Evolutionary conservation across 2,797 vertebrate genomes (phyloP).

Genomic region (Mionectes olivaceus): DNA sequence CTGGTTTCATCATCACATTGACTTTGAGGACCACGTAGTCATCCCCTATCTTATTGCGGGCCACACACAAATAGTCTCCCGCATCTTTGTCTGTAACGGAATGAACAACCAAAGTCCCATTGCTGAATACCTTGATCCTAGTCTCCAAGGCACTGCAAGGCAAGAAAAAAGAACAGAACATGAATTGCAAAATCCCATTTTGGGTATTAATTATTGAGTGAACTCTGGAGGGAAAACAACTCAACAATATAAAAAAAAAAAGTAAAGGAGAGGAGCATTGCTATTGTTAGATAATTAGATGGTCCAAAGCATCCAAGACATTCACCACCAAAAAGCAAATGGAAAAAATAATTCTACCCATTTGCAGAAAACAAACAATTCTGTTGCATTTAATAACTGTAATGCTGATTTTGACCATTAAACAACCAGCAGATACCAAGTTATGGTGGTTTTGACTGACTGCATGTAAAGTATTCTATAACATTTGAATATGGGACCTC

Average conservation of each 20-base stretch:
- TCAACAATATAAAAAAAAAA: neutral
- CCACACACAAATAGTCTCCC: slow-evolving; percentile 91
- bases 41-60: slow-evolving; percentile 90
- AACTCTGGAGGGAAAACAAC: neutral
- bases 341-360: neutral
- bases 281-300: neutral
- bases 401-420: neutral
- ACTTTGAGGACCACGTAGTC: slow-evolving; percentile 86
- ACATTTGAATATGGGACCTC: neutral
- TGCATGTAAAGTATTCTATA: neutral
- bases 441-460: neutral
- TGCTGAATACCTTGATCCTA: slow-evolving; percentile 86
- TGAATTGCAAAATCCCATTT: neutral
- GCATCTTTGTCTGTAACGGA: slow-evolving; percentile 87
- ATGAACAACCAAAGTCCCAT: slow-evolving; percentile 85
- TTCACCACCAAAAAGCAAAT: neutral
- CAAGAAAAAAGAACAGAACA: neutral
- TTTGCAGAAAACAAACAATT: neutral
- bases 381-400: neutral
- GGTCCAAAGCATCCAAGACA: neutral
- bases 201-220: neutral
- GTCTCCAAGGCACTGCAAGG: slow-evolving; percentile 81
- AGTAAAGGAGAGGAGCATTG: accelerated
- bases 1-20: slow-evolving; percentile 86
- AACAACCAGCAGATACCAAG: neutral